Base-by-base conservation (phyloP, 2,113 vertebrate species). In the Procavia capensis region DNA sequence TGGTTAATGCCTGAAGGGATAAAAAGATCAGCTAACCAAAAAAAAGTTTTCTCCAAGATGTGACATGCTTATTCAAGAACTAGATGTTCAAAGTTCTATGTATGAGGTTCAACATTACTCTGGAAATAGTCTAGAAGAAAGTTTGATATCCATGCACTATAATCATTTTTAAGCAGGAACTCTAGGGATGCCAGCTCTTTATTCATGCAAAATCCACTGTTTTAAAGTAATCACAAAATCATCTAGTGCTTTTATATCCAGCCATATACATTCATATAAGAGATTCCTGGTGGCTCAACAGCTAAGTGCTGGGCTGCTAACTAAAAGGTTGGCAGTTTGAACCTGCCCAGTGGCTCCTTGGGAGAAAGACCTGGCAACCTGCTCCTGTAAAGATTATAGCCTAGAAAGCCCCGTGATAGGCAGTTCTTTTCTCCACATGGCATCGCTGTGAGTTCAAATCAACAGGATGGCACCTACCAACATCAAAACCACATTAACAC, bases 21-120 rank as follows among this genome's bases (percentile, higher is more conserved):
- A 95, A 97, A 98, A 97, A 93, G 90, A 97, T 98, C 85, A 95
- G 79, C 82, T 93, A 96, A 82, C 80, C 34, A 64, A 94, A 80
- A 83, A 93, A 97, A 92, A 90, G 17, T 97, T 97, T 81, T 80
- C 75, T 81, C 43, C 50, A 92, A 85, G 47, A 96, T 95, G 36
- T 96, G 82, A 97, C 97, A 96, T 88, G 75, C 27, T 66, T 41
- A 9, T 95, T 97, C 98, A 91, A 97, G 95, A 34, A 96, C 31
- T 43, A 43, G 85, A 91, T 96, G 90, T 95, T 97, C 89, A 94
- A 94, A 96, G 96, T 95, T 93, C 74, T 95, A 36, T 66, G 19
- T 91, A 83, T 95, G 87, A 95, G 63, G 36, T 90, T 95, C 96
- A 95, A 86, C 75, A 86, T 96, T 92, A 92, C 92, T 92, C 88